A percentile compares a stretch with the other conserved stretches of the same genome.
Conservation (phyloP, 2,888 invertebrate species). For the Notocelia uddmanniana region DNA sequence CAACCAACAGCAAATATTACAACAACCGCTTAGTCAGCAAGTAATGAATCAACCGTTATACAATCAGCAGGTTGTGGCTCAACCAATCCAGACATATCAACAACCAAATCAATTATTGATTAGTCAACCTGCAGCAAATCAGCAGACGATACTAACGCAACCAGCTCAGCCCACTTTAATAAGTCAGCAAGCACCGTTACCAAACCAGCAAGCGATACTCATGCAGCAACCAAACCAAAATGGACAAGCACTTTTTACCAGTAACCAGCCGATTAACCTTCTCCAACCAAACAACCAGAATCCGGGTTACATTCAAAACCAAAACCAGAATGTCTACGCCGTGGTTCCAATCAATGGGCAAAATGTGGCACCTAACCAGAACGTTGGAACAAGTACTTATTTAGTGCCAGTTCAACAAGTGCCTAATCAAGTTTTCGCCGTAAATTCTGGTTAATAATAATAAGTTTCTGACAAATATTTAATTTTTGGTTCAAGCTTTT, state of each 20-base stretch:
- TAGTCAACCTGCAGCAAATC: constrained; percentile 34
- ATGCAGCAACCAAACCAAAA: constrained; percentile 45
- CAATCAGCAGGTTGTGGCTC: constrained; percentile 38
- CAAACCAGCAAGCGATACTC: constrained; percentile 45
- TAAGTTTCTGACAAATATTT: no score
- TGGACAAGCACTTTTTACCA: constrained; percentile 41
- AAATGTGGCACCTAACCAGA: constrained; percentile 42
- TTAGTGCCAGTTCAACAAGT: constrained; percentile 54
- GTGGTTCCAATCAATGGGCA: constrained; percentile 57
- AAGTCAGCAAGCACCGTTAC: constrained; percentile 43
- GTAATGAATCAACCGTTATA: constrained; percentile 1
- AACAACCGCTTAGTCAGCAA: constrained; percentile 8
- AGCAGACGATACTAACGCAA: constrained; percentile 31
- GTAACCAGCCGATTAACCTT: constrained; percentile 28
- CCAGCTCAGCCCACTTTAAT: constrained; percentile 25
- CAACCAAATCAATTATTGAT: constrained; percentile 46
- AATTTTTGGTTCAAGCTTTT: no score
- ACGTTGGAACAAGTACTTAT: constrained; percentile 46
- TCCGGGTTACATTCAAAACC: constrained; percentile 48
- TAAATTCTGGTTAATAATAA: constrained; percentile 34
- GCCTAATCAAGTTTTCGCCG: constrained; percentile 46
- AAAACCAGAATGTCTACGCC: constrained; percentile 51
- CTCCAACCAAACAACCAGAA: constrained; percentile 29
- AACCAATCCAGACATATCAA: constrained; percentile 42
- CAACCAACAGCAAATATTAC: constrained; percentile 31